Base-by-base conservation (phyloP, 2,113 vertebrate genomes). In the Eublepharis macularius region DNA sequence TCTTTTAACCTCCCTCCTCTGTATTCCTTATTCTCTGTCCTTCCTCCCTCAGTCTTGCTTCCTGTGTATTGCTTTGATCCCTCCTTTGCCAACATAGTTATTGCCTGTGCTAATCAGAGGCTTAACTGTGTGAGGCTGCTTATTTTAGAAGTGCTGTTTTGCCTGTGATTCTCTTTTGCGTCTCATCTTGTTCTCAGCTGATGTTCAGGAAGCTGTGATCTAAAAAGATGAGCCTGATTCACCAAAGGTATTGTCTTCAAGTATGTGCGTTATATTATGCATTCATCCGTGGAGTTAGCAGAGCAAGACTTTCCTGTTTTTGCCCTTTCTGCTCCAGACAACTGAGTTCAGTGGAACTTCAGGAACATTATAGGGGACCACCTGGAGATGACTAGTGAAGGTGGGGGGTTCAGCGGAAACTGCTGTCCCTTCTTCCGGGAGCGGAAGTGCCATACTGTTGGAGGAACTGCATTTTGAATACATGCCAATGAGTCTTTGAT, bases 141-240 rank as follows among this genome's bases (percentile, higher is more conserved):
- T 49, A 77, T 65, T 94, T 92, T 51, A 85, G 60, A 91, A 91
- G 85, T 75, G 49, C 34, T 60, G 34, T 36, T 90, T 57, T 89
- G 68, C 16, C 57, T 32, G 87, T 17, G 7, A 57, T 24, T 92
- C 90, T 14, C 29, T 77, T 88, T 85, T 85, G 36, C 51, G 0
- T 90, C 89, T 14, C 60, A 49, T 84, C 32, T 91, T 88, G 77
- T 85, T 68, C 11, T 29, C 14, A 21, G 26, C 6, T 90, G 60
- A 82, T 47, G 3, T 68, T 54, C 72, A n/a, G 16, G 80, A 81
- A 90, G 73, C 34, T 69, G 39, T 87, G 66, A 29, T 73, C 6
- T 80, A 80, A 88, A 6, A 29, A n/a, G 9, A 51, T 73, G 39
- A 12, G 6, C 77, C 84, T 85, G 21, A 36, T 80, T 85, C 16